Conservation (phyloP, 2,888 invertebrate species). For the Sphaeridia pumilis region DNA sequence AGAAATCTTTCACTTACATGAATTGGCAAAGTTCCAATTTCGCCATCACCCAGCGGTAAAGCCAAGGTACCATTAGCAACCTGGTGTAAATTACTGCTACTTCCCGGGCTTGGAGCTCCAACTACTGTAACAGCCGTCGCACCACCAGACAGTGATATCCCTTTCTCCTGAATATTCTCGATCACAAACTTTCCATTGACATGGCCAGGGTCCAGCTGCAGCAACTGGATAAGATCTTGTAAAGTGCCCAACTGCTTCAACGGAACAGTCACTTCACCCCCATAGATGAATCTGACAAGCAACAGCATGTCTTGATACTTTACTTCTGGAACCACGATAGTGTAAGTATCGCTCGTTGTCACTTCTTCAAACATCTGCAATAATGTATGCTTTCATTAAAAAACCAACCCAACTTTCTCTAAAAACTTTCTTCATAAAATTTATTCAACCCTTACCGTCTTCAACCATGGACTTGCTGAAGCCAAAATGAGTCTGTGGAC, state of each 20-base stretch:
- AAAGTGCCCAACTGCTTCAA: slow-evolving; percentile 34
- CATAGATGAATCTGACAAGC: slow-evolving; percentile 34
- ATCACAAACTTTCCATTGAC: slow-evolving; percentile 35
- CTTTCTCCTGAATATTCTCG: slow-evolving; percentile 34
- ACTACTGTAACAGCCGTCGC: slow-evolving; percentile 23
- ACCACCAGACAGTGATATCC: slow-evolving; percentile 21
- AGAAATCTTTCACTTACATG: slow-evolving; percentile 18
- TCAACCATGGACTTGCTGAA: slow-evolving; percentile 34
- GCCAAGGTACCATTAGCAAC: slow-evolving; percentile 8
- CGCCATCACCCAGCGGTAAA: slow-evolving; percentile 15
- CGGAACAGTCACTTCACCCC: slow-evolving; percentile 35
- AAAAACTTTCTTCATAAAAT: too few species aligned
- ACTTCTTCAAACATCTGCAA: slow-evolving; percentile 34
- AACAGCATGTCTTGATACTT: slow-evolving; percentile 34
- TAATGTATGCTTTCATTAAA: too few species aligned
- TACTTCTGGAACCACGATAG: slow-evolving; percentile 33
- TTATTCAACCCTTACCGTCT: slow-evolving; percentile 33
- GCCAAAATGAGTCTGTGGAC: slow-evolving; percentile 34
- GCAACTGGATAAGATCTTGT: slow-evolving; percentile 34
- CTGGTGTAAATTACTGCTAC: slow-evolving; percentile 14
- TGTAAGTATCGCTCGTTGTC: slow-evolving; percentile 19
- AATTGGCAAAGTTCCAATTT: slow-evolving; percentile 25
- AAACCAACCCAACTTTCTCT: too few species aligned
- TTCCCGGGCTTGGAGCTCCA: slow-evolving; percentile 17
- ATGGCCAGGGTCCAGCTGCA: slow-evolving; percentile 34